Base-by-base conservation (phyloP, 2,888 invertebrate genomes). In the Conchocele bisecta region DNA sequence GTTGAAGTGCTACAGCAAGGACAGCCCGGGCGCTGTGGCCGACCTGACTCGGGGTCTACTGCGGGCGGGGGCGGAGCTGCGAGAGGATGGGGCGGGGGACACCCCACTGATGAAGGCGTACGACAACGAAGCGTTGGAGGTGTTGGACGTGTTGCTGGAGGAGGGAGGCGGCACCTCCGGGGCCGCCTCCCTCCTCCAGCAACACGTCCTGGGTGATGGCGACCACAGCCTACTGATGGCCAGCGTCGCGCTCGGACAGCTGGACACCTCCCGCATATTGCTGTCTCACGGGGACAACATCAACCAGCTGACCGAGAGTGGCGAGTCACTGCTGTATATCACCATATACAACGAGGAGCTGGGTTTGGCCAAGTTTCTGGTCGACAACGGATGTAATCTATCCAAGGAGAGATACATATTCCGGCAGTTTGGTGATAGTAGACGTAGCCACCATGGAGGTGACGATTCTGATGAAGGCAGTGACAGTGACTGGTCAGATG, bases 251-350 rank as follows among this genome's bases (percentile, higher is more conserved):
- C 42, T 56, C 9, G 68, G 77, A 31, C 29, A 57, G 17, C 24
- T 69, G 17, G 46, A 75, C 22, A 66, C 73, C 41, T 66, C 81
- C 5, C 65, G 57, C 42, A 41, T 81, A 9, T 65, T 85, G 3
- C 53, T 85, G 4, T 44, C 60, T 15, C 74, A 78, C 56, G 84
- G 84, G 1, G 81, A 75, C 11, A 72, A 82, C 46, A 68, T 82
- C 29, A 54, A 82, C 59, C 37, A 61, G 42, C 41, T 42, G 15
- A 67, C 57, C n/a, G 57, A 57, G 3, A 39, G 22, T 3, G 71
- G 75, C 6, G 35, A 54, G 53, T 72, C 74, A 6, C 71, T 74
- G 24, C 48, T 83, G 13, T 57, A 64, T 17, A 72, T 72, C 15
- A 77, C 83, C 9, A 39, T 83, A 3, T 60, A 77, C 24, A 59